These are phyloP conservation scores for Philereme transversata DNA, from an alignment of 2,888 invertebrate genomes.

Conservation along the genomic window DNA sequence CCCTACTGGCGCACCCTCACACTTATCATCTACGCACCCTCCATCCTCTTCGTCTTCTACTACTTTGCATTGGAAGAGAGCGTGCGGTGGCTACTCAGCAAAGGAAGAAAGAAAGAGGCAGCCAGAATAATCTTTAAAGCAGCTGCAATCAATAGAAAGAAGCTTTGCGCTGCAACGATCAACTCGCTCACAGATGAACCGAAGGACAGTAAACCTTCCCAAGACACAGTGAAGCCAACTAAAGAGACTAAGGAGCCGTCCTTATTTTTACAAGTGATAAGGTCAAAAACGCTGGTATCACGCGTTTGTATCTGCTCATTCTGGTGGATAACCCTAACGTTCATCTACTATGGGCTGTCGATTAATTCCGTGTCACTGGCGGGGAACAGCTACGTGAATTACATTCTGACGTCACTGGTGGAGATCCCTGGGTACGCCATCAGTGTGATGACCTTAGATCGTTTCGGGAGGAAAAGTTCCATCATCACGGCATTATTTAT, in stretches of 20 bases:
- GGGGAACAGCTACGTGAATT: conserved; percentile 91
- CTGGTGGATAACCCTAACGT: conserved; percentile 91
- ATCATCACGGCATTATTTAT: conserved; percentile 83
- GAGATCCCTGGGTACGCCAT: conserved; percentile 86
- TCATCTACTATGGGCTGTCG: conserved; percentile 92
- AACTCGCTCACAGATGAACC: conserved; percentile 43
- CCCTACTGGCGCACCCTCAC: conserved; percentile 87
- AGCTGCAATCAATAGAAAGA: conserved; percentile 70
- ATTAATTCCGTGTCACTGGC: conserved; percentile 90
- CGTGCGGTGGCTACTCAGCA: conserved; percentile 88
- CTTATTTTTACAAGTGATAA: conserved; percentile 67
- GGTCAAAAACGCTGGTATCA: conserved; percentile 77
- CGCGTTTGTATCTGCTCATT: conserved; percentile 87
- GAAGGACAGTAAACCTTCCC: conserved; percentile 25
- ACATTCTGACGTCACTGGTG: conserved; percentile 86
- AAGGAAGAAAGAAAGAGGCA: conserved; percentile 81
- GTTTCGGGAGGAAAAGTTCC: conserved; percentile 83
- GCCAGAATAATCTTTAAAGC: conserved; percentile 77
- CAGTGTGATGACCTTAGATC: conserved; percentile 83
- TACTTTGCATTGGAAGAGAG: conserved; percentile 86
- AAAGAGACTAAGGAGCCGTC: conserved; percentile 38
- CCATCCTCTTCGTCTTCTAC: conserved; percentile 85
- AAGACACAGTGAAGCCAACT: conserved; percentile 1
- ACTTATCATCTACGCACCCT: conserved; percentile 85
- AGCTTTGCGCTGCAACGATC: conserved; percentile 62